Evolutionary conservation across 2,113 vertebrate genomes (phyloP), one percentile per base, ranked within the genome.

Genomic region (Eretmochelys imbricata): DNA sequence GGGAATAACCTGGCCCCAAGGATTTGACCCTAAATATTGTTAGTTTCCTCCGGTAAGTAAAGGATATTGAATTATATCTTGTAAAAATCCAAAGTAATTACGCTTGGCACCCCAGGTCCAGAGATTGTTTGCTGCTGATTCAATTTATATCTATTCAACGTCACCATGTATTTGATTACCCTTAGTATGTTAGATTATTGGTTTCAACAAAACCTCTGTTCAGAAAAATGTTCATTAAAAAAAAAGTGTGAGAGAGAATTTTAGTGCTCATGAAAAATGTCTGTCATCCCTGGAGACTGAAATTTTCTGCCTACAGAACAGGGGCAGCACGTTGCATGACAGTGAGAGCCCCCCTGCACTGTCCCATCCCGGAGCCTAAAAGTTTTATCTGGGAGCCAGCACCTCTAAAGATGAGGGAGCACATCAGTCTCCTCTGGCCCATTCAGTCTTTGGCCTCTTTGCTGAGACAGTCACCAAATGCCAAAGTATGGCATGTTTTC

Each of bases 201-300:
- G 8, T 92, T 95, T 95, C 69, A 89, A 29, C 42, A 90, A 95
- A 97, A 81, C 27, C n/a, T 84, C 20, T 78, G 4, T 55, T 94
- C 57, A 2, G 2, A 42, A 76, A 92, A 75, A 91, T 35, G 76
- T 35, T 7, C 54, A 85, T 27, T 84, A 82, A 90, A 93, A 76
- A 87, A 69, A 81, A 38, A 84, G 35, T 12, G 62, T 11, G 29
- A 2, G 13, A 2, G 5, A 88, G 24, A 89, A 78, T 85, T 75
- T 94, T 92, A 94, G 91, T 95, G 82, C 84, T 96, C 12, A 59
- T 75, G n/a, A 85, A 62, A 93, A 94, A 80, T 29, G 84, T 2
- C 49, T 82, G 55, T 84, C 6, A 59, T 49, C 9, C 53, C 50
- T 89, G 16, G 5, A 75, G 53, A 57, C 7, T 72, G 51, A 88